A percentile compares a stretch with the other conserved stretches of the same genome.
Evolutionary conservation across 2,888 invertebrate genomes (phyloP).

Genomic region (Stegana nigrithorax): DNA sequence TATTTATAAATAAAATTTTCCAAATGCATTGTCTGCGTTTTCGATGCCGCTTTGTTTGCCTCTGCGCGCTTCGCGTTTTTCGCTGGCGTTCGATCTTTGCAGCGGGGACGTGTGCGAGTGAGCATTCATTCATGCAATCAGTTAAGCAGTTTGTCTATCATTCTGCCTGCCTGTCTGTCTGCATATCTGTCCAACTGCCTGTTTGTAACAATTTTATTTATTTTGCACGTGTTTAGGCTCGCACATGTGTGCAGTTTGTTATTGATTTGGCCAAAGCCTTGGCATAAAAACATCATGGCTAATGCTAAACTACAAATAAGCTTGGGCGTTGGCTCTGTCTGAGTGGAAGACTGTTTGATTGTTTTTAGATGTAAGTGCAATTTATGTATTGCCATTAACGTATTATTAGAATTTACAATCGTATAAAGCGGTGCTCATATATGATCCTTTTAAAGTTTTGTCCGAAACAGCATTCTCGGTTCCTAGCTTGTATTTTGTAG

Average conservation of each 20-base stretch:
- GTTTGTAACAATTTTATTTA: neutral
- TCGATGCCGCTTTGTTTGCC: conserved; percentile 1
- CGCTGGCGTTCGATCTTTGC: no score
- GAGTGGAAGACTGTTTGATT: no score
- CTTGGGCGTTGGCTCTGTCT: neutral
- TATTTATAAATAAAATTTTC: neutral
- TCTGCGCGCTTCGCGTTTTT: no score
- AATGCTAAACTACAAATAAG: neutral
- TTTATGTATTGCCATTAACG: no score
- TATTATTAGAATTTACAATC: no score
- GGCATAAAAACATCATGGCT: neutral
- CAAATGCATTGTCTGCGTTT: neutral
- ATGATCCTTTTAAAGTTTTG: no score
- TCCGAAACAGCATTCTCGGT: no score
- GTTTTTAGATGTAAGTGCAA: no score
- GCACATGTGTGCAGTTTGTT: neutral
- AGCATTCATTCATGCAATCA: no score
- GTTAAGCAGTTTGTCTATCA: neutral
- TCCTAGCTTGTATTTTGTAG: no score
- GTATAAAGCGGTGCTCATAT: no score
- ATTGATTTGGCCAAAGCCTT: conserved; percentile 8
- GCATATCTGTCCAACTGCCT: neutral
- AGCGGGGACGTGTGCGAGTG: no score
- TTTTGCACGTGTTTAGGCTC: conserved; percentile 9
- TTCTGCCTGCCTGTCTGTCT: neutral